These are phyloP conservation scores for Lithosia quadra DNA, from an alignment of 2,888 invertebrate genomes.

Conservation along the genomic window DNA sequence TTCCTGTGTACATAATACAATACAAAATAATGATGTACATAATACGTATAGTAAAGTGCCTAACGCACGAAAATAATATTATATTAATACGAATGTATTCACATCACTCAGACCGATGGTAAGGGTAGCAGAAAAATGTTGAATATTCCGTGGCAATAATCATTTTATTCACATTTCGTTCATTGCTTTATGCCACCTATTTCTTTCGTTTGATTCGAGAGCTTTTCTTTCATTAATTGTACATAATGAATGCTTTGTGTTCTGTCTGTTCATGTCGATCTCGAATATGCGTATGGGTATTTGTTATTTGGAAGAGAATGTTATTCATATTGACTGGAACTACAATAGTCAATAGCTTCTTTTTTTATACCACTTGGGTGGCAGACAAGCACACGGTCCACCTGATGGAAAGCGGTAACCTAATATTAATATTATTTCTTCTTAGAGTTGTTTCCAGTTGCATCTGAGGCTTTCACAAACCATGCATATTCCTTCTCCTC, in stretches of 20 bases:
- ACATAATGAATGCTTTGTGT: background rate
- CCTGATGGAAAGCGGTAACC: too few relatives aligned
- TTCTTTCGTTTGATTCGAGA: constrained; percentile 26
- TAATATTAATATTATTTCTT: too few relatives aligned
- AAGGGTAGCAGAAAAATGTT: background rate
- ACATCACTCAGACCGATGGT: background rate
- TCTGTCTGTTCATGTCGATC: background rate
- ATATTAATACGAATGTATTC: background rate
- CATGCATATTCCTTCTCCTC: too few relatives aligned
- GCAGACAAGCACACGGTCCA: too few relatives aligned
- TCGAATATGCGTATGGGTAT: background rate
- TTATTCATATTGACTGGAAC: background rate
- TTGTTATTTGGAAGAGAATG: background rate
- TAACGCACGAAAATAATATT: too few relatives aligned
- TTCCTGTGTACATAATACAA: too few relatives aligned
- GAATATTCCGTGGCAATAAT: constrained; percentile 21
- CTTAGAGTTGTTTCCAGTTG: too few relatives aligned
- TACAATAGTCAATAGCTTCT: background rate
- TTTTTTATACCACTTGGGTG: too few relatives aligned
- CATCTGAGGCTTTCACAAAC: too few relatives aligned
- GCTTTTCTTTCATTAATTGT: constrained; percentile 29
- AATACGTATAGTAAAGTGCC: too few relatives aligned
- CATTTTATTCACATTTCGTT: constrained; percentile 13
- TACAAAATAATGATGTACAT: too few relatives aligned
- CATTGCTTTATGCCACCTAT: constrained; percentile 17